Evolutionary conservation across 2,797 vertebrate genomes (phyloP).

Genomic region (Lates japonicus): DNA sequence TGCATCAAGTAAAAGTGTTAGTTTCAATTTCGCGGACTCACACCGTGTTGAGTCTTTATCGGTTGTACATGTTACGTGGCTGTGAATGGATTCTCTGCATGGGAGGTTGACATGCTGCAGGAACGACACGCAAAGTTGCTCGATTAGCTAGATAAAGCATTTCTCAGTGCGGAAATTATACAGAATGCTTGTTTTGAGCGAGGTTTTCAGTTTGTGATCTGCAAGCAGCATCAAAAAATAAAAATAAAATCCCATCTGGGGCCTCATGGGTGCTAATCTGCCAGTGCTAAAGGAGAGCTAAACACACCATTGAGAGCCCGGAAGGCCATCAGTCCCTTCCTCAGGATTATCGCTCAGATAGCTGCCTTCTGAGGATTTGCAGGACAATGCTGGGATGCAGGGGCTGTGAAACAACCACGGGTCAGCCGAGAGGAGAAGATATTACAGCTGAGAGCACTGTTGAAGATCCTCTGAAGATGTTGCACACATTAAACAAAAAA

Average conservation of each 20-base stretch:
- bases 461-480: constrained; percentile 9
- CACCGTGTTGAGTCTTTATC: neutral
- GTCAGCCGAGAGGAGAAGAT: constrained; percentile 6
- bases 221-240: neutral
- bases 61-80: neutral
- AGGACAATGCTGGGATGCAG: constrained; percentile 5
- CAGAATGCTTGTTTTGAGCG: neutral
- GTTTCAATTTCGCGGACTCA: neutral
- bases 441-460: neutral
- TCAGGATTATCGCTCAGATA: constrained; percentile 30
- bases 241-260: constrained; percentile 7
- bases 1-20: neutral
- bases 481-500: neutral
- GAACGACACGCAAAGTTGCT: constrained; percentile 15
- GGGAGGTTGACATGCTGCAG: neutral
- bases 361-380: constrained; percentile 29
- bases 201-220: constrained; percentile 4
- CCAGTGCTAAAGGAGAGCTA: constrained; percentile 5
- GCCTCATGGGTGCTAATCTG: neutral
- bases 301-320: constrained; percentile 17
- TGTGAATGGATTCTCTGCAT: constrained; percentile 9
- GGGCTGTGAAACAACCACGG: neutral
- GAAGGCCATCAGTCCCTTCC: constrained; percentile 5
- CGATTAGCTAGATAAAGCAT: neutral
- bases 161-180: neutral